Conservation (phyloP, 2,888 invertebrate genomes). For the Ormyrus labotus region DNA sequence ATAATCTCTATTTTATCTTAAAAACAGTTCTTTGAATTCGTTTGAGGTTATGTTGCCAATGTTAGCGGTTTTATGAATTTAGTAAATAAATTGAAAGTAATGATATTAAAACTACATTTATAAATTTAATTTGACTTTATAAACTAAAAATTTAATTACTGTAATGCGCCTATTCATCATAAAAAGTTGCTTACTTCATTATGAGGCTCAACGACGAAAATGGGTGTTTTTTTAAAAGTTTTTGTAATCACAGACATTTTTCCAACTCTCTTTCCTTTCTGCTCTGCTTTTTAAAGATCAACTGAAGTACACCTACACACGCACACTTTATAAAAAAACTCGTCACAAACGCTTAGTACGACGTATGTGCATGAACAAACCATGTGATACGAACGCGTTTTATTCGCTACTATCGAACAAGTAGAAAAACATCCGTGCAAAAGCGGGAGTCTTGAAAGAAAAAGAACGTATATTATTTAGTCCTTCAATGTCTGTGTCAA, state of each 20-base stretch:
- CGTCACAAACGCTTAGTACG: background rate
- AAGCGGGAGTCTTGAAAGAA: constrained; percentile 46
- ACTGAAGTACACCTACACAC: constrained; percentile 15
- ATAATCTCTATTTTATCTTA: too few relatives aligned
- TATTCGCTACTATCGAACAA: constrained; percentile 33
- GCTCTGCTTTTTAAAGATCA: constrained; percentile 23
- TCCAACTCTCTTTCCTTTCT: background rate
- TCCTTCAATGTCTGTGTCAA: constrained; percentile 9
- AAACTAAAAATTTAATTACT: background rate
- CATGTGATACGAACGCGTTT: constrained; percentile 20
- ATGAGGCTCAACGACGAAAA: constrained; percentile 88
- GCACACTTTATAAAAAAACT: background rate
- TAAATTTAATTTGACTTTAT: background rate
- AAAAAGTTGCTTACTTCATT: constrained; percentile 78
- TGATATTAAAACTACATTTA: background rate
- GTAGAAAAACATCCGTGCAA: constrained; percentile 13
- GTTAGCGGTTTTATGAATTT: constrained; percentile 9
- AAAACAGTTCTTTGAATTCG: background rate
- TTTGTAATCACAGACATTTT: constrained; percentile 69
- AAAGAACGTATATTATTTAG: constrained; percentile 27
- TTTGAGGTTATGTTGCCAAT: constrained; percentile 17
- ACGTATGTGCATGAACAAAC: constrained; percentile 8
- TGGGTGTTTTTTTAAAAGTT: constrained; percentile 82
- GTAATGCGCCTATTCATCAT: background rate
- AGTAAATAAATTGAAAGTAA: background rate